Evolutionary conservation across 2,797 vertebrate genomes (phyloP), one percentile per base, ranked within the genome.

Genomic region (Falco concolor): DNA sequence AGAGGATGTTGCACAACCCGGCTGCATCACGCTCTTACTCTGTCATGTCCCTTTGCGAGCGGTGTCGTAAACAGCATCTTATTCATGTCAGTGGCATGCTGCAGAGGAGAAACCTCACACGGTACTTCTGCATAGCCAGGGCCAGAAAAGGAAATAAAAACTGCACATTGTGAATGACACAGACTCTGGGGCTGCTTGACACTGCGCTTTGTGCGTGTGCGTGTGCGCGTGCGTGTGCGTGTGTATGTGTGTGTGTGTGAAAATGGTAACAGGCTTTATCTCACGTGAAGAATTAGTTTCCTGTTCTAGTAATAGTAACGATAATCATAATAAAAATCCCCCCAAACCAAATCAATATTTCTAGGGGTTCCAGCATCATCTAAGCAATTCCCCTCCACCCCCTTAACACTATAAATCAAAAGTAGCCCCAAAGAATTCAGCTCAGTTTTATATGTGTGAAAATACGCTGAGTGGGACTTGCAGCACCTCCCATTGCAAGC

Each of bases 231-330:
- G 34, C 34, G 34, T 34, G 60, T 36, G 36, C 3, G 36, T 38
- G 36, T 32, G 32, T 79, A 23, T 61, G 42, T 68, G 54, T 24
- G 30, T 67, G 57, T 92, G 73, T 97, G 96, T 96, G 96, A 95
- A 97, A 97, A 97, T 74, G 59, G 69, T 54, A 87, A 93, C 86
- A 76, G 90, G 85, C 54, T 96, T 95, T 79, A 86, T 97, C 93
- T 97, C 93, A 93, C 63, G 84, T 50, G 70, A 95, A 93, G 61
- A 95, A 89, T 94, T 91, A 96, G 60, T 21, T 95, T 97, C 91
- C 95, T 95, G 82, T 91, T 77, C 81, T 92, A 86, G 80, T 80
- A 94, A 78, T 54, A 89, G 47, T 2, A 76, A 28, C 32, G 73
- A 28, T 53, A 56, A 63, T 42, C 8, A 6, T 14, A 67, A 77